These are phyloP conservation scores for Okamejei kenojei DNA, from an alignment of 2,797 vertebrate genomes.

Conservation along the genomic window DNA sequence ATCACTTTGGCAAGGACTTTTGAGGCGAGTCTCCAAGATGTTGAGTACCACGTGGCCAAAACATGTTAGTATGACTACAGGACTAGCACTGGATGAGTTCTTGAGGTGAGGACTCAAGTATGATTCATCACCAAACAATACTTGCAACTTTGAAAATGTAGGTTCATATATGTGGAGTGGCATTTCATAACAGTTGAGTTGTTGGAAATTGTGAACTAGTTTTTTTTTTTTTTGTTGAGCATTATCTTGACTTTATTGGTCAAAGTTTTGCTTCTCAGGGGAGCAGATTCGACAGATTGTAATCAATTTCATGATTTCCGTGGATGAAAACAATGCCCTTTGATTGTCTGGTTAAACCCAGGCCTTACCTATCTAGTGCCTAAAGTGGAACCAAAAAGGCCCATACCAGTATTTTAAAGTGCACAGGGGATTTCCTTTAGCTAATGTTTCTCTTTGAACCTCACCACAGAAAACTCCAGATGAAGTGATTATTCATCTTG, in stretches of 20 bases:
- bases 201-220: no score
- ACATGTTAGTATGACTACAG: no score
- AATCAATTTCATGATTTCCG: background rate
- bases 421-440: background rate
- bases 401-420: background rate
- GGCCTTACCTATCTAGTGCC: background rate
- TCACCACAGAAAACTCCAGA: background rate
- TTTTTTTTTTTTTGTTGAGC: background rate
- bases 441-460: background rate
- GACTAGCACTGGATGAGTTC: no score
- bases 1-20: no score
- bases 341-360: background rate
- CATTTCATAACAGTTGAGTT: no score
- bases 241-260: background rate
- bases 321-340: background rate
- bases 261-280: background rate
- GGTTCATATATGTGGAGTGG: no score
- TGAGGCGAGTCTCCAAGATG: no score
- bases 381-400: background rate
- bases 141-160: no score
- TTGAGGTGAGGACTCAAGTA: no score
- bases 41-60: no score
- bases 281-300: background rate
- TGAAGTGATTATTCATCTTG: background rate
- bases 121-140: no score